Evolutionary conservation across 2,797 vertebrate genomes (phyloP).

Genomic region (Leuciscus waleckii): DNA sequence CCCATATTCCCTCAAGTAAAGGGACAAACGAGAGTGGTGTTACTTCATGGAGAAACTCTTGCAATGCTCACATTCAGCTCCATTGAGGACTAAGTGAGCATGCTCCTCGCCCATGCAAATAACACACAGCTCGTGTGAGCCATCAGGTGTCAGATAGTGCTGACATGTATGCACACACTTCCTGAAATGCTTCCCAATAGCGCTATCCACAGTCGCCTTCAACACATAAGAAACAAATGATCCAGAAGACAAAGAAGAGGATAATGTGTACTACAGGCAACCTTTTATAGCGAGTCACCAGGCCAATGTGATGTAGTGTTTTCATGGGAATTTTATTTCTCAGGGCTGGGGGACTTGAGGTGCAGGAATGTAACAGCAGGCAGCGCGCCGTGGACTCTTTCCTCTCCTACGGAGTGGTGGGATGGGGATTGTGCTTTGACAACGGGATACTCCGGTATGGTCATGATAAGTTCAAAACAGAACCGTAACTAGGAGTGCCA

Average conservation of each 20-base stretch:
- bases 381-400: slow-evolving; percentile 28
- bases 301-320: background rate
- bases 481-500: slow-evolving; percentile 59
- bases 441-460: slow-evolving; percentile 28
- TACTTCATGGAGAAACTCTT: background rate
- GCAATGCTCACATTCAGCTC: background rate
- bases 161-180: background rate
- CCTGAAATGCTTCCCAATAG: background rate
- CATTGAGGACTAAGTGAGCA: background rate
- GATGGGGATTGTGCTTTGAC: slow-evolving; percentile 55
- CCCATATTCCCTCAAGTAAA: background rate
- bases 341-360: slow-evolving; percentile 32
- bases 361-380: slow-evolving; percentile 53
- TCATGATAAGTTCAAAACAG: slow-evolving; percentile 60
- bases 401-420: slow-evolving; percentile 30
- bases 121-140: background rate
- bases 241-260: background rate
- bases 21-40: background rate
- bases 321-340: slow-evolving; percentile 44
- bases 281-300: background rate
- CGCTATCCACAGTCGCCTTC: background rate
- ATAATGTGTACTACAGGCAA: no score
- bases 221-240: background rate
- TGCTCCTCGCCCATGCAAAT: background rate
- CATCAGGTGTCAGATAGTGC: background rate